Evolutionary conservation across 2,888 invertebrate species (phyloP).

Genomic region (Eilema depressum): DNA sequence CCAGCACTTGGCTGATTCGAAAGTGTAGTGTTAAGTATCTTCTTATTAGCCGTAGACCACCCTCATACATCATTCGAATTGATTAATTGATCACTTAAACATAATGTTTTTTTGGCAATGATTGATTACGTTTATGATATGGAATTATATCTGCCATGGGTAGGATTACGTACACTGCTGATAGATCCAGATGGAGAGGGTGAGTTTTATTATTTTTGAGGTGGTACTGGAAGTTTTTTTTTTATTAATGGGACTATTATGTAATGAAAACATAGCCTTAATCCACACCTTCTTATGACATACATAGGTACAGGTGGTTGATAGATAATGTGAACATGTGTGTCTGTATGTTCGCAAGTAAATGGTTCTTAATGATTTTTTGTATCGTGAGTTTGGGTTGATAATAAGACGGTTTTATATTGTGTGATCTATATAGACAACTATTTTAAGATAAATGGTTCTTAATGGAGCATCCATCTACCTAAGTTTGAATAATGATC

Average conservation of each 20-base stretch:
- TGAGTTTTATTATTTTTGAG: conserved; percentile 29
- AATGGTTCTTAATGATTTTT: background rate
- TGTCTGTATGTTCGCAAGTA: background rate
- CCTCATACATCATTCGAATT: conserved; percentile 17
- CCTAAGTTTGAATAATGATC: background rate
- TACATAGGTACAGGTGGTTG: background rate
- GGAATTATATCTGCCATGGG: conserved; percentile 14
- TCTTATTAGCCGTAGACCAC: conserved; percentile 34
- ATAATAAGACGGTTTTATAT: background rate
- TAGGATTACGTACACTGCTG: conserved; percentile 18
- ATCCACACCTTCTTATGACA: background rate
- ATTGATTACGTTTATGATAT: conserved; percentile 4
- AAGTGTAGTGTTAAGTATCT: conserved; percentile 65
- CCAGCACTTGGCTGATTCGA: conserved; percentile 71
- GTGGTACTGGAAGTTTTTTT: background rate
- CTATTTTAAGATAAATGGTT: background rate
- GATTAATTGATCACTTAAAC: conserved; percentile 22
- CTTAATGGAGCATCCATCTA: background rate
- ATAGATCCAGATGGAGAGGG: conserved; percentile 27
- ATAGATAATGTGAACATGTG: background rate
- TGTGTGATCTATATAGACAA: background rate
- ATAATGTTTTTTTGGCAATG: background rate
- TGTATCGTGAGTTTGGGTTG: background rate
- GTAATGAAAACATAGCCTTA: background rate
- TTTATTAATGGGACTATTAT: background rate